phyloP scores from a whole-genome alignment of 2,888 invertebrate genomes.

The Cerceris ruficornis region DNA sequence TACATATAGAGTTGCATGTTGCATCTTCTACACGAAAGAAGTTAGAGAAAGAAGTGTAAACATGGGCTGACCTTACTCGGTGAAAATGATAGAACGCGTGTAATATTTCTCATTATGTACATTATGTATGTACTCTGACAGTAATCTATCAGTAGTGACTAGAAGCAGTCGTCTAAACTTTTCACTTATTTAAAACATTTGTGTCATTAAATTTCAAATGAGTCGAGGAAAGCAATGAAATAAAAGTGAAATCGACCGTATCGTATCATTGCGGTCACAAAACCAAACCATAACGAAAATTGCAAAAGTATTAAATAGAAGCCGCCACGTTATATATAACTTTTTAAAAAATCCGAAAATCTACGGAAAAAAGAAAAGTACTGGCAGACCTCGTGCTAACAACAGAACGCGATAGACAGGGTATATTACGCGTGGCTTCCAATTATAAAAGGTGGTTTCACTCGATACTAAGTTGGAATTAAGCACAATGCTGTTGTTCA shows the following conservation, averaged over 20 bases:
- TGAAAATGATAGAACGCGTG: no score
- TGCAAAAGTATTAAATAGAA: slow-evolving; percentile 13
- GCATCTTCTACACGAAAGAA: no score
- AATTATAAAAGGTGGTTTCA: slow-evolving; percentile 10
- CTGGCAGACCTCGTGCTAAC: slow-evolving; percentile 8
- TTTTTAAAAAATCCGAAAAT: not conserved
- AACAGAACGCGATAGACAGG: slow-evolving; percentile 10
- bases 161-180: no score
- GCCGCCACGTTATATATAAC: not conserved
- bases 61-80: no score
- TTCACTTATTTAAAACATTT: no score
- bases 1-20: no score
- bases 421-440: slow-evolving; percentile 20
- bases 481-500: no score
- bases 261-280: slow-evolving; percentile 8
- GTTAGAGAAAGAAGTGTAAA: no score
- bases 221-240: slow-evolving; percentile 3
- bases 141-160: no score
- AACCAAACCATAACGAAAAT: slow-evolving; percentile 6
- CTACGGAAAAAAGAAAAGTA: slow-evolving; percentile 3
- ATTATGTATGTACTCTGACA: no score
- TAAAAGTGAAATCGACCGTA: slow-evolving; percentile 7
- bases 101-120: no score
- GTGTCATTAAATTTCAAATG: not conserved
- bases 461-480: no score